Evolutionary conservation across 2,113 vertebrate species (phyloP).

Genomic region (Trematocara variabile): DNA sequence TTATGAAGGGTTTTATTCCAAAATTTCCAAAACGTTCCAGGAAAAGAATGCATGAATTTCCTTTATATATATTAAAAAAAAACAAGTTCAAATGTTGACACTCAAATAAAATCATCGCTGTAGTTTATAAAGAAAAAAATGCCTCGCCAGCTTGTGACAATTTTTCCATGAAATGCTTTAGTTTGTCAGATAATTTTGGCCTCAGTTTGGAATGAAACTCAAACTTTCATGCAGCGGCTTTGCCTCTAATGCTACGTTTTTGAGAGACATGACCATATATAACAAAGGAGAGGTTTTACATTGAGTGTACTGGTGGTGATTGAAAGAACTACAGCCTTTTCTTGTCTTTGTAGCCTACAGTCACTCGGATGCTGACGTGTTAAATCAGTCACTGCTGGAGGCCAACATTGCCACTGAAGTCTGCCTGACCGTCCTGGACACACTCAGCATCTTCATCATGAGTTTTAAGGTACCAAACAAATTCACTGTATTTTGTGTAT

Average conservation of each 20-base stretch:
- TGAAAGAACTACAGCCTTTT: conserved; percentile 31
- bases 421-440: conserved; percentile 94
- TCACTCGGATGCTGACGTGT: conserved; percentile 92
- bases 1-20: conserved; percentile 39
- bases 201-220: conserved; percentile 44
- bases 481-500: not conserved
- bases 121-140: not conserved
- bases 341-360: conserved; percentile 82
- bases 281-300: not conserved
- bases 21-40: not conserved
- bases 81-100: not conserved
- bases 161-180: not conserved
- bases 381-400: conserved; percentile 93
- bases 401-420: conserved; percentile 96
- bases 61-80: not conserved
- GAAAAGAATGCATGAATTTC: not conserved
- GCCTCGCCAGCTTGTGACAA: not conserved
- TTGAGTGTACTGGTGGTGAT: not conserved
- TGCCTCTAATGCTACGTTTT: conserved; percentile 6
- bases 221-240: conserved; percentile 1
- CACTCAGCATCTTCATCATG: conserved; percentile 91
- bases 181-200: not conserved
- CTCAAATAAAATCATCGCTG: not conserved
- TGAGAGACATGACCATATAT: not conserved
- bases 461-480: conserved; percentile 87